phyloP scores from a whole-genome alignment of 2,113 vertebrate species.

The Peucedramus taeniatus region DNA sequence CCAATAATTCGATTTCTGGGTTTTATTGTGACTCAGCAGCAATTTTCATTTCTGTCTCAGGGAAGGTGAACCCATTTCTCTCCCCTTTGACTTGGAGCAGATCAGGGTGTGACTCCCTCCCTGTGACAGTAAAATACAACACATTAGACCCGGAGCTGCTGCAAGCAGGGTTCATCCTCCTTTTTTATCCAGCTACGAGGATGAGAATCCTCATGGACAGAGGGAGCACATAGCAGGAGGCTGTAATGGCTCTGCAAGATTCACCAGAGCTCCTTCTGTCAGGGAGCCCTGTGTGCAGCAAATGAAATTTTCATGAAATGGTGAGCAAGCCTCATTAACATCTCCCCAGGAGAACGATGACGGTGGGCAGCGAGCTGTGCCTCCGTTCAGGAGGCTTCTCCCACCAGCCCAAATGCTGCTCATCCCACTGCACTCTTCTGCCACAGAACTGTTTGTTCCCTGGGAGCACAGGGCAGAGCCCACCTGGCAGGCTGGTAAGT shows the following conservation, averaged over 20 bases:
- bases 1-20: neutral
- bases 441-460: neutral
- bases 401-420: neutral
- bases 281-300: neutral
- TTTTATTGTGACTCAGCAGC: neutral
- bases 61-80: neutral
- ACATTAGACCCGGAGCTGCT: neutral
- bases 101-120: accelerated
- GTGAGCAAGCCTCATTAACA: neutral
- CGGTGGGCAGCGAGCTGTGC: accelerated
- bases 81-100: neutral
- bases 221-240: neutral
- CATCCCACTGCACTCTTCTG: neutral
- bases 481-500: neutral
- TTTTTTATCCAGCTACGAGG: neutral
- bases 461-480: neutral
- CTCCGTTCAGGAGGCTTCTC: neutral
- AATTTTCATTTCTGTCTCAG: neutral
- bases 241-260: neutral
- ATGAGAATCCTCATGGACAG: neutral
- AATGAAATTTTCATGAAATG: neutral
- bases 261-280: neutral
- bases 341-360: neutral
- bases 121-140: neutral
- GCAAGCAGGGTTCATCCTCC: neutral